These are phyloP conservation scores for Plebejus melissa DNA, from an alignment of 2,888 invertebrate genomes.

Conservation along the genomic window DNA sequence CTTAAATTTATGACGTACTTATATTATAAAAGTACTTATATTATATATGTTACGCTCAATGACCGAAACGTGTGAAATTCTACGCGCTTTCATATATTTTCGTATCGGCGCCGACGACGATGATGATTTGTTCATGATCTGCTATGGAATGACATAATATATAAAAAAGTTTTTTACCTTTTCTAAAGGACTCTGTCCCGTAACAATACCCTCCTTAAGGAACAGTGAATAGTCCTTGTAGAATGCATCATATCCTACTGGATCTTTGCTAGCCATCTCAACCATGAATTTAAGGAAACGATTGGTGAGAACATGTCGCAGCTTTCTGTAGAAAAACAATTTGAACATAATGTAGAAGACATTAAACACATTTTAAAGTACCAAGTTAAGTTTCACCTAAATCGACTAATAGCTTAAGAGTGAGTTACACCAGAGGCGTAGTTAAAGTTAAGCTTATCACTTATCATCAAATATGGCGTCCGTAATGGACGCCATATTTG, in stretches of 20 bases:
- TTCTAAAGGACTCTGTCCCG: constrained; percentile 86
- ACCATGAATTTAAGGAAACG: constrained; percentile 90
- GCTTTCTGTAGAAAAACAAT: constrained; percentile 76
- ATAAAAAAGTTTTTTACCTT: constrained; percentile 78
- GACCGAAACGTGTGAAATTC: no score
- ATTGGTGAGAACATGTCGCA: constrained; percentile 90
- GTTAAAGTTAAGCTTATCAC: no score
- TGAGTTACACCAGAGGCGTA: no score
- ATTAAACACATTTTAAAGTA: not conserved
- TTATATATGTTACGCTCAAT: no score
- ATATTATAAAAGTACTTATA: no score
- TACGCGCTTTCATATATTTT: no score
- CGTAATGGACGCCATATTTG: no score
- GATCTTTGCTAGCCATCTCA: constrained; percentile 91
- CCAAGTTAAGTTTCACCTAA: not conserved
- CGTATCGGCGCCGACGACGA: no score
- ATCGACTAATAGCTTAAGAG: not conserved
- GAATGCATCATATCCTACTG: constrained; percentile 89
- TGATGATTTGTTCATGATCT: no score
- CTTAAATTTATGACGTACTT: no score
- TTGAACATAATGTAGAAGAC: not conserved
- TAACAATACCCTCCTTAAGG: constrained; percentile 96
- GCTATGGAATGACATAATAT: no score
- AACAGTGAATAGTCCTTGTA: constrained; percentile 96
- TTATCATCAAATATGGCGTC: no score